A percentile compares a stretch with the other conserved stretches of the same genome.
Evolutionary conservation across 2,888 invertebrate genomes (phyloP).

Genomic region (Ormyrus labotus): DNA sequence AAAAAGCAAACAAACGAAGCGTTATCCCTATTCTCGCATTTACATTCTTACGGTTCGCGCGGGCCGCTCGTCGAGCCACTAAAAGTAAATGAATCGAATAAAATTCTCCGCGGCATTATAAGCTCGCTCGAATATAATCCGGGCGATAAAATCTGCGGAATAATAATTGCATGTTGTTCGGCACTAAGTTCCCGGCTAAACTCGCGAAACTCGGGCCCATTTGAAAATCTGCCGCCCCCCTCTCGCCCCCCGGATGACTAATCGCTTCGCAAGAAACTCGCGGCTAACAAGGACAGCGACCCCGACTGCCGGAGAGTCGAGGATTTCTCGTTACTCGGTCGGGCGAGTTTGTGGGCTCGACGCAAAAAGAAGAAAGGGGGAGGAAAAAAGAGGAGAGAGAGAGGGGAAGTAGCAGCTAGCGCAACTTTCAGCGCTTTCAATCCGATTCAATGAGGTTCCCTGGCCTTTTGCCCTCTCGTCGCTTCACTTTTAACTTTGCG

Average conservation of each 20-base stretch:
- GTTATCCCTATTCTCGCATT: no score
- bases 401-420: neutral
- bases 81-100: constrained; percentile 38
- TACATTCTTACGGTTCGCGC: no score
- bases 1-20: neutral
- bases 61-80: neutral
- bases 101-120: constrained; percentile 14
- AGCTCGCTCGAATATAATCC: constrained; percentile 24
- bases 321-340: constrained; percentile 47
- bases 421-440: constrained; percentile 59
- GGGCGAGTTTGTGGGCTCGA: constrained; percentile 41
- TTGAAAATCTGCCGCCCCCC: constrained; percentile 38
- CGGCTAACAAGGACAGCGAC: constrained; percentile 48
- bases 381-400: constrained; percentile 2
- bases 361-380: constrained; percentile 6
- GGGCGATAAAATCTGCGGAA: constrained; percentile 32
- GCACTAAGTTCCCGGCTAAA: constrained; percentile 27
- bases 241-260: constrained; percentile 46
- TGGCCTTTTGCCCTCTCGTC: constrained; percentile 33
- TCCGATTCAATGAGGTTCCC: constrained; percentile 60
- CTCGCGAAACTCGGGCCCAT: constrained; percentile 25
- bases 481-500: constrained; percentile 41
- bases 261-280: constrained; percentile 53
- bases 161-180: constrained; percentile 46
- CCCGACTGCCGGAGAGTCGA: constrained; percentile 10